Percentiles rank a stretch among this genome's conserved stretches.
Conservation (phyloP, 2,797 vertebrate genomes). For the Bovichtus variegatus region DNA sequence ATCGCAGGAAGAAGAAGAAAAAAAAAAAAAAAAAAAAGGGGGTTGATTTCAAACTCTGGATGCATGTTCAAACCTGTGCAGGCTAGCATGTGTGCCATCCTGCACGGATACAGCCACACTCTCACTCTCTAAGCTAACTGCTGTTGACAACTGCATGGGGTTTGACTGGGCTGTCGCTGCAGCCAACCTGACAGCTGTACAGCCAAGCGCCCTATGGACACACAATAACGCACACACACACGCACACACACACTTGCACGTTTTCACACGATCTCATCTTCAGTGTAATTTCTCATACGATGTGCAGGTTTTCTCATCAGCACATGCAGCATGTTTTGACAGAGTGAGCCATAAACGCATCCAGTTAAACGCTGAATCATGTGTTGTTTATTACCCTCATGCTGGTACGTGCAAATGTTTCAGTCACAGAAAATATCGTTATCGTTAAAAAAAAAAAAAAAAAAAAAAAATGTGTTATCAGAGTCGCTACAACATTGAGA, state of each 20-base stretch:
- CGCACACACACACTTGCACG: constrained; percentile 7
- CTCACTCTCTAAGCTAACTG: constrained; percentile 66
- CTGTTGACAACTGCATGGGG: constrained; percentile 80
- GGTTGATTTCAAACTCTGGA: constrained; percentile 15
- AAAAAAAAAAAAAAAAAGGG: constrained; percentile 5
- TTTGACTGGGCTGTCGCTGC: constrained; percentile 73
- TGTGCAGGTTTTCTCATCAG: constrained; percentile 57
- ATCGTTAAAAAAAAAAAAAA: no score
- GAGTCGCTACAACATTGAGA: constrained; percentile 19
- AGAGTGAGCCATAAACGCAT: constrained; percentile 52
- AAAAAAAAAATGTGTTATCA: no score
- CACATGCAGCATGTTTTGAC: constrained; percentile 62
- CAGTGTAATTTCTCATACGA: constrained; percentile 46
- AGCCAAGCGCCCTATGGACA: constrained; percentile 40
- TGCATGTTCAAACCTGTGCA: constrained; percentile 59
- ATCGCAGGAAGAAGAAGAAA: constrained; percentile 29
- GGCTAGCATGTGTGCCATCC: constrained; percentile 55
- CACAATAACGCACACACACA: constrained; percentile 9
- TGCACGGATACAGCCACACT: constrained; percentile 44
- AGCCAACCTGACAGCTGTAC: constrained; percentile 79
- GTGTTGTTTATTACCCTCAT: constrained; percentile 57
- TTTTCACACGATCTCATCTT: constrained; percentile 21
- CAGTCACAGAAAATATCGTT: constrained; percentile 18
- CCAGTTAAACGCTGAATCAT: constrained; percentile 36
- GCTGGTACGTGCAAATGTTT: constrained; percentile 59